Base-by-base conservation (phyloP, 2,113 vertebrate species). In the Copsychus sechellarum region DNA sequence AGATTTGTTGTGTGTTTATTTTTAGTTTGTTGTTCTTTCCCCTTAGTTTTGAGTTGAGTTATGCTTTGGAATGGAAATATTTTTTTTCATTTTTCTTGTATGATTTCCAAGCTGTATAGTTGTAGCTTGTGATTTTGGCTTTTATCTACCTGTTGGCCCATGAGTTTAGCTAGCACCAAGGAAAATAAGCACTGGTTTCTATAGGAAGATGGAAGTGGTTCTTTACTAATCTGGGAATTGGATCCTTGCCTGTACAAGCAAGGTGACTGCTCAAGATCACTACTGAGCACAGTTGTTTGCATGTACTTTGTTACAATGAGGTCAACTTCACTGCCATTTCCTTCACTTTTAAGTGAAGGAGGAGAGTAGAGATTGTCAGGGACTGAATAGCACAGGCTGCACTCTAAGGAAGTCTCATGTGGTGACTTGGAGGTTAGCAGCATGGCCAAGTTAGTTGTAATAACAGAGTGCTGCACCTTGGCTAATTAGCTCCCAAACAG, bases 11-110 rank as follows among this genome's bases (percentile, higher is more conserved):
- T 28, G 45, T 11, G 5, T 18, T 31, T 29, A 16, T 23, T 56
- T 73, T 12, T 19, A 23, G 7, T 40, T 50, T 28, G 23, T 12
- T 26, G 8, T 67, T 67, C 38, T 12, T 24, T 12, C 3, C 22
- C 31, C 4, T 62, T 58, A 69, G 28, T 86, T 94, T 93, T 91
- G 38, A 84, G 25, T 61, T 73, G 82, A 90, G 34, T 87, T 95
- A 48, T 25, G 56, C 22, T 77, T 71, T 11, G 16, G 15, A 34
- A 56, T 85, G 47, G 72, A 70, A 84, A 5, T 53, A 8, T 80
- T 45, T 45, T 48, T 48, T 51, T 86, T 33, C 29, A 21, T 16
- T 78, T 96, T 91, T 42, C 61, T 93, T 29, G 5, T 20, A 29
- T 25, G 64, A 40, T 17, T 92, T 95, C 43, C 95, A 34, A 45